These are phyloP conservation scores for Antheraea pernyi DNA, from an alignment of 1,140 invertebrate species.

Conservation along the genomic window DNA sequence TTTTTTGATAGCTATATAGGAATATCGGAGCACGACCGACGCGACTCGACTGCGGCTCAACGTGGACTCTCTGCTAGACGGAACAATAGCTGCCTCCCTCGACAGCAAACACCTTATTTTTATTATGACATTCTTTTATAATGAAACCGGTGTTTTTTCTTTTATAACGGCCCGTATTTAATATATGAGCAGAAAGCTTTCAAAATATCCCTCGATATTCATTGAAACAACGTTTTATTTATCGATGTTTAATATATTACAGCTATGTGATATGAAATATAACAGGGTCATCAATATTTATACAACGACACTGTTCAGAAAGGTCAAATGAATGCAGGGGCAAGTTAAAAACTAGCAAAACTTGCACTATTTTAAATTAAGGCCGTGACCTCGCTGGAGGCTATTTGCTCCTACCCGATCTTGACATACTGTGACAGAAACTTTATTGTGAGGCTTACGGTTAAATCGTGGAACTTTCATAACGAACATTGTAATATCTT, in stretches of 20 bases:
- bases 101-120: conserved; percentile 34
- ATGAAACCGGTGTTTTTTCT: conserved; percentile 36
- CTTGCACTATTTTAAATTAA: conserved; percentile 50
- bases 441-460: conserved; percentile 66
- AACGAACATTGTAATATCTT: conserved; percentile 37
- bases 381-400: conserved; percentile 64
- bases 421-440: conserved; percentile 64
- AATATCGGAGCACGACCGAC: conserved; percentile 26
- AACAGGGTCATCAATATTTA: too few species aligned
- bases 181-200: conserved; percentile 19
- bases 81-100: conserved; percentile 33
- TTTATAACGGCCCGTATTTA: conserved; percentile 33
- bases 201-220: background rate
- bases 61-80: background rate
- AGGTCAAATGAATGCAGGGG: background rate
- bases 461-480: conserved; percentile 45
- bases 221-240: too few species aligned
- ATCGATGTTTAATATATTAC: too few species aligned
- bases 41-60: conserved; percentile 16
- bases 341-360: conserved; percentile 24
- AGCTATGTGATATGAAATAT: too few species aligned
- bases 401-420: conserved; percentile 60
- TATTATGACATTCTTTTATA: conserved; percentile 41
- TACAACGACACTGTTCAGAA: background rate
- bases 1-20: conserved; percentile 36